Evolutionary conservation across 1,140 invertebrate species (phyloP), one percentile per base, ranked within the genome.

Genomic region (Whitmania pigra): DNA sequence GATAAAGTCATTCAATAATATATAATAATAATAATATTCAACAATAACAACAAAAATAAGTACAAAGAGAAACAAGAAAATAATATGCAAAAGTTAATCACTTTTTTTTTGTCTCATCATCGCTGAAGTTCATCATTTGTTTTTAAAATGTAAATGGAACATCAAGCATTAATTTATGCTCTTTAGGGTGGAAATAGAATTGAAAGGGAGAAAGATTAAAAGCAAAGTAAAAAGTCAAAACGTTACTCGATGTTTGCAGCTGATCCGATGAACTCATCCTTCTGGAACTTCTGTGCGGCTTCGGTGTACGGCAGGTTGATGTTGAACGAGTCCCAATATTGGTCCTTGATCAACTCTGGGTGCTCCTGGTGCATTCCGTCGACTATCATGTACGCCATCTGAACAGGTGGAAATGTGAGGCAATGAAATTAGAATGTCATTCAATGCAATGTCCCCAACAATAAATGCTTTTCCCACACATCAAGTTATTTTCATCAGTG

Each of bases 261-360:
- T 5, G 90, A 92, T 0, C 89, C 88, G 74, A 88, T 83, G 0
- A 90, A 91, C 76, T 89, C 88, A 76, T 90, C 87, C 69, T 53
- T 53, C 11, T 89, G 83, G 76, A 89, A 89, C 54, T 87, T 85
- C 78, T 91, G 87, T 0, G 90, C 84, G 0, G 89, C 90, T 6
- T 89, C 87, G 0, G 90, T 93, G 78, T 93, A 91, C 0, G 91
- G 91, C 69, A 93, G 80, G 13, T 86, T 86, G 0, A 91, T 90
- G 78, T 93, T 90, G 71, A 91, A 86, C 78, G 91, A 88, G 78
- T 93, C 91, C 91, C 91, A 93, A 78, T 93, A 93, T 77, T 91
- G 89, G 85, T 93, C 91, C 69, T 86, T 87, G 18, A 76, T 74
- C 68, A 77, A 71, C 36, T 74, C 68, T 27, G 75, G 76, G 63